Conservation (phyloP, 64 coral and sea anemone genomes). For the Dendronephthya gigantea region DNA sequence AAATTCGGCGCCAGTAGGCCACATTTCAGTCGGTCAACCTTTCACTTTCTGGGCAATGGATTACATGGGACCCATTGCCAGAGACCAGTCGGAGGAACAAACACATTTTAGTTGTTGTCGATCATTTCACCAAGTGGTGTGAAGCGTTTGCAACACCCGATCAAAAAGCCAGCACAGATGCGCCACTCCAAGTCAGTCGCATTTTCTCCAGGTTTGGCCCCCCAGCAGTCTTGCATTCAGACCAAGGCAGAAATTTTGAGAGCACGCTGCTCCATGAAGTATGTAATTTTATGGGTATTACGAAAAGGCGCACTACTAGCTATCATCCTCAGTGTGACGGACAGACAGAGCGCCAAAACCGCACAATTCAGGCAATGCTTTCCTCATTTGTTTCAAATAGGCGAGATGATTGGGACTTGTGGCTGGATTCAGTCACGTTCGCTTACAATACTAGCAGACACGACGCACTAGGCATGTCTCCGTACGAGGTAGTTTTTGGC, state of each 20-base stretch:
- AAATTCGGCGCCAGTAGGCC: not conserved
- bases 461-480: not conserved
- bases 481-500: conserved; percentile 18
- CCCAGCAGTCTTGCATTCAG: not conserved
- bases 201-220: not conserved
- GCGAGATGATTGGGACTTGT: conserved; percentile 12
- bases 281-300: not conserved
- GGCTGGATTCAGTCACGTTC: not conserved
- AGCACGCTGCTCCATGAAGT: not conserved
- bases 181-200: not conserved
- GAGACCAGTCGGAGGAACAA: not conserved
- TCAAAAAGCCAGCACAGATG: not conserved
- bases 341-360: not conserved
- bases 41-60: conserved; percentile 2
- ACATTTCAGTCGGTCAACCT: not conserved
- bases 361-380: not conserved
- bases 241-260: not conserved
- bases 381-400: conserved; percentile 10
- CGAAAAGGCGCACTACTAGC: not conserved
- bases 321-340: not conserved
- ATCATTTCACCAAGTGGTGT: not conserved
- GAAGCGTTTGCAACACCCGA: not conserved
- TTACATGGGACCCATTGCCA: not conserved
- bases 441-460: not conserved
- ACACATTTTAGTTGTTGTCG: not conserved